These are phyloP conservation scores for Hydrocynus forskahlii DNA, from an alignment of 2,797 vertebrate genomes.

Conservation along the genomic window DNA sequence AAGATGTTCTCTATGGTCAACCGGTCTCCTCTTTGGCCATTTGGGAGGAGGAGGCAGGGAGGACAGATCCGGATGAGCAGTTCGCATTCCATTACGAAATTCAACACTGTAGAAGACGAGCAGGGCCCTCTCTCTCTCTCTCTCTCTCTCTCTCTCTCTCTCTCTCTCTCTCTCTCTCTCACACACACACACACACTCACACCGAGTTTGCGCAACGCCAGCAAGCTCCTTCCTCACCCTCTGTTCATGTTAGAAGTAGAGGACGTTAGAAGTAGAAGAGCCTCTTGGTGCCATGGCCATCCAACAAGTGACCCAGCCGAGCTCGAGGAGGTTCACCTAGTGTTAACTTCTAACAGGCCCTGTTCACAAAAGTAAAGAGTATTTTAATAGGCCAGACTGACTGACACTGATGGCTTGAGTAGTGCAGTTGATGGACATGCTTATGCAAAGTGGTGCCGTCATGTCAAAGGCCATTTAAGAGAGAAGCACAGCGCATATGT, in stretches of 20 bases:
- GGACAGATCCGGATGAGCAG: conserved; percentile 84
- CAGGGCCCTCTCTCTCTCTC: conserved; percentile 50
- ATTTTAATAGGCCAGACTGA: not conserved
- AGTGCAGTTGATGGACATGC: not conserved
- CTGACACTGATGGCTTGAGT: not conserved
- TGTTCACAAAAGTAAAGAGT: not conserved
- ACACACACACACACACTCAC: conserved; percentile 47
- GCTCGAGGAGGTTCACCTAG: too few relatives aligned
- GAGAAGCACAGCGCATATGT: conserved; percentile 15
- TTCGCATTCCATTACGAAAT: conserved; percentile 93
- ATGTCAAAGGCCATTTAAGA: not conserved
- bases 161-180: too few relatives aligned
- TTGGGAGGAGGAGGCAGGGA: conserved; percentile 67
- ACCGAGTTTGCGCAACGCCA: conserved; percentile 6
- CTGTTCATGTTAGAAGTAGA: not conserved
- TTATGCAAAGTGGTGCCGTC: not conserved
- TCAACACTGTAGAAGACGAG: conserved; percentile 81
- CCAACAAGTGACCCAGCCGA: not conserved
- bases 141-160: too few relatives aligned
- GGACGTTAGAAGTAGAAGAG: not conserved
- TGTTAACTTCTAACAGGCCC: not conserved
- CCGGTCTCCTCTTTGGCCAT: conserved; percentile 65
- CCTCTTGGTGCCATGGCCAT: too few relatives aligned
- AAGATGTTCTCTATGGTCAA: conserved; percentile 44
- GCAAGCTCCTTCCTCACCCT: not conserved